A percentile compares a stretch with the other conserved stretches of the same genome.
These are phyloP conservation scores for Telenomus remus DNA, from an alignment of 1,140 invertebrate genomes.

Conservation along the genomic window DNA sequence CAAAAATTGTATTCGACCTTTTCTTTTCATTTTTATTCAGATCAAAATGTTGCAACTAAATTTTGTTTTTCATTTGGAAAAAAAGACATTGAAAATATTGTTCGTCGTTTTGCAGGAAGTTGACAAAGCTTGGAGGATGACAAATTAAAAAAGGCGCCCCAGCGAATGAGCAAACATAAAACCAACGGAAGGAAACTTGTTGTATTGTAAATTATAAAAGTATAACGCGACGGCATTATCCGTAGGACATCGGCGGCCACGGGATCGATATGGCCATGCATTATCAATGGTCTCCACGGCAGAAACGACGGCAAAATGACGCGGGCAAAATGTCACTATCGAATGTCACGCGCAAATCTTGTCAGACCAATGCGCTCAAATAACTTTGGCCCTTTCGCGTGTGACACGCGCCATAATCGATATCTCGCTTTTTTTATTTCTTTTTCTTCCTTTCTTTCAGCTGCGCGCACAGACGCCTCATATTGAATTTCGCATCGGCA, in stretches of 20 bases:
- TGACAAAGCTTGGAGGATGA: too few species aligned
- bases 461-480: constrained; percentile 35
- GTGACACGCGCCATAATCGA: constrained; percentile 41
- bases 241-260: constrained; percentile 23
- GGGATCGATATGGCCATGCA: constrained; percentile 52
- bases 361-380: constrained; percentile 36
- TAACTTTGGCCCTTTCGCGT: constrained; percentile 35
- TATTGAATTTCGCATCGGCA: constrained; percentile 34
- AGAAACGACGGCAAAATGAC: constrained; percentile 27
- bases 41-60: too few species aligned
- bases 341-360: constrained; percentile 45
- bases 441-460: too few species aligned
- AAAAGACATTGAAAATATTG: too few species aligned
- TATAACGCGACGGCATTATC: constrained; percentile 41
- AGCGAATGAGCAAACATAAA: neutral
- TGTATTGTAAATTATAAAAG: constrained; percentile 48
- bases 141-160: too few species aligned
- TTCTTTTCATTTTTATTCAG: too few species aligned
- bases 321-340: constrained; percentile 33
- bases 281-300: constrained; percentile 50
- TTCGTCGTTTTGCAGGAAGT: too few species aligned
- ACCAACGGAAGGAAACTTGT: constrained; percentile 23
- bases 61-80: too few species aligned
- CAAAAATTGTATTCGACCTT: neutral
- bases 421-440: too few species aligned